Base-by-base conservation (phyloP, 2,888 invertebrate species). In the Prenolepis imparis region DNA sequence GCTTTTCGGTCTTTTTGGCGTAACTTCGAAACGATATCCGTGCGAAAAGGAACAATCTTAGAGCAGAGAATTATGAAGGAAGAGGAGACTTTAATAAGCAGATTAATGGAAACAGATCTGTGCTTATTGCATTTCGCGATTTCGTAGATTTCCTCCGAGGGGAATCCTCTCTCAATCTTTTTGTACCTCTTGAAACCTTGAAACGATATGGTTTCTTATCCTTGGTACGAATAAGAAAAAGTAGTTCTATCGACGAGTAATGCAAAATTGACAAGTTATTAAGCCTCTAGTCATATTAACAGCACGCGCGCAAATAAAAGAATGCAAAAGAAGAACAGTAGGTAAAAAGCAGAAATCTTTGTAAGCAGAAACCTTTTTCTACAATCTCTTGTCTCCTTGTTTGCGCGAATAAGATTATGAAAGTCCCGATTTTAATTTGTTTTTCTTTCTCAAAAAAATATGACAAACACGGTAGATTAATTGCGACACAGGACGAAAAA, bases 251-350 rank as follows among this genome's bases (percentile, higher is more conserved):
- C 84, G 88, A 84, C 85, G 84, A 89, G 61, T 90, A 87, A 86
- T 83, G 85, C 88, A 91, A 91, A 90, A 91, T 91, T 89, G 88
- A 90, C 84, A 74, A 83, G 87, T 92, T 91, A 90, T 92, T 91
- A 91, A 91, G 90, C 91, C 92, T 93, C 93, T 93, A 93, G 93
- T 93, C 93, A 93, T 92, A 92, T 88, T 90, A 86, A 91, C 57
- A 74, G 68, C 82, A 85, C 87, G 87, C 87, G 83, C 84, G 74
- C 52, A 52, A n/a, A 52, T 52, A 52, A 15, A 77, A 78, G 48
- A 73, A 59, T 28, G 36, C 44, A 44, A 73, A 67, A 48, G 18
- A 82, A 86, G 44, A 81, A 82, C 55, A 48, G 70, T 57, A 84
- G 41, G 72, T 74, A 64, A 59, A 74, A 86, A 28, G 28, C 28